Base-by-base conservation (phyloP, 2,797 vertebrate genomes). In the Galaxias olidus region DNA sequence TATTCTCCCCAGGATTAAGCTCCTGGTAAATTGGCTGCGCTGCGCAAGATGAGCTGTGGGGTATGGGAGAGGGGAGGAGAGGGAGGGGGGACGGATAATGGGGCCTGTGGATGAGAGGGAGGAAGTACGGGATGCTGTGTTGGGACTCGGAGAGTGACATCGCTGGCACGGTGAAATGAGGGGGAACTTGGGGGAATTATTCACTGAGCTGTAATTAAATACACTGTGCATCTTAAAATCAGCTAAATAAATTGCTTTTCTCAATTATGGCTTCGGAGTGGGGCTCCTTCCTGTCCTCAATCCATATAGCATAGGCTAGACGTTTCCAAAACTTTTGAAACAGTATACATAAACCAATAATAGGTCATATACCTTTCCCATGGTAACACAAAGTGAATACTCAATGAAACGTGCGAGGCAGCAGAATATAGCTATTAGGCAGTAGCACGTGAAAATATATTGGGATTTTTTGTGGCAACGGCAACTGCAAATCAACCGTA, bases 171-270 rank as follows among this genome's bases (percentile, higher is more conserved):
- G 74, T 74, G 73, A 84, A 87, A 88, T 80, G 75, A 76, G 66
- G 69, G 71, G 59, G 75, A 91, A 89, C 84, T 83, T 81, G 18
- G 67, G 77, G 79, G 89, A 88, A 86, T 88, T 67, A 85, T 89
- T 83, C 80, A 84, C 69, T 80, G 80, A 84, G 80, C 72, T 65
- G 78, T 88, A 89, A 90, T 91, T 90, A 91, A 91, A 89, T 88
- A 83, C 71, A 74, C 73, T 19, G 72, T 72, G 59, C 89, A 92
- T 90, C 88, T 91, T 90, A 90, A 90, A 88, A 91, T 88, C 80
- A 72, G 73, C 81, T 82, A 86, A 88, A 91, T 90, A 89, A 90
- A 91, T 90, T 83, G 85, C 80, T 90, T 92, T 91, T 90, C 87
- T 82, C 79, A 89, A 84, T 90, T 86, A 85, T 72, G 65, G 73